A percentile compares a stretch with the other conserved stretches of the same genome.
Conservation (phyloP, 1,140 invertebrate genomes). For the Sminthurinus signatus region DNA sequence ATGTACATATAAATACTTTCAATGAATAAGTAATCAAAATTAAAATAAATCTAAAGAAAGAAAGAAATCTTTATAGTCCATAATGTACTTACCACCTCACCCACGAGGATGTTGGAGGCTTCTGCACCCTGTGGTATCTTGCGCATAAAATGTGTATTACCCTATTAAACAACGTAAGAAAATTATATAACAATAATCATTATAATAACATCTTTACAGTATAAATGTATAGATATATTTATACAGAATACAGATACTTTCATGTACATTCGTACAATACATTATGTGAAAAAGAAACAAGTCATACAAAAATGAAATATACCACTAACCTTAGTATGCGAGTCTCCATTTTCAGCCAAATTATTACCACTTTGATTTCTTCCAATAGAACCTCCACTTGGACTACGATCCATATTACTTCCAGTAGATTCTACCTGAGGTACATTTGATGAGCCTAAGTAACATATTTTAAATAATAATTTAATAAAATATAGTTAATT, state of each 20-base stretch:
- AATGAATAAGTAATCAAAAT: too few species aligned
- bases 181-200: neutral
- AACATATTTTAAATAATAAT: too few species aligned
- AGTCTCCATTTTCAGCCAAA: too few species aligned
- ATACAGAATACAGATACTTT: neutral
- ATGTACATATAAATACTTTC: too few species aligned
- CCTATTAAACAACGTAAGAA: constrained; percentile 47
- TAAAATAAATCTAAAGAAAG: too few species aligned
- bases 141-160: constrained; percentile 88
- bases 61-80: too few species aligned
- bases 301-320: too few species aligned
- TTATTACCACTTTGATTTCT: constrained; percentile 62
- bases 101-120: constrained; percentile 94
- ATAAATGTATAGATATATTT: neutral
- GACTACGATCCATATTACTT: constrained; percentile 60
- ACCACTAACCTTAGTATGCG: too few species aligned
- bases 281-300: too few species aligned
- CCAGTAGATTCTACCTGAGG: constrained; percentile 37
- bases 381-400: constrained; percentile 68
- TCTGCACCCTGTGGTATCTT: constrained; percentile 96
- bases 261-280: too few species aligned
- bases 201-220: constrained; percentile 1
- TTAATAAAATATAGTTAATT: too few species aligned
- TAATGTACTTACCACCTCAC: too few species aligned
- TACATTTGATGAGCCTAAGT: constrained; percentile 36